A percentile compares a stretch with the other conserved stretches of the same genome.
These are phyloP conservation scores for Graptemys geographica DNA, from an alignment of 2,797 vertebrate species.

Conservation along the genomic window DNA sequence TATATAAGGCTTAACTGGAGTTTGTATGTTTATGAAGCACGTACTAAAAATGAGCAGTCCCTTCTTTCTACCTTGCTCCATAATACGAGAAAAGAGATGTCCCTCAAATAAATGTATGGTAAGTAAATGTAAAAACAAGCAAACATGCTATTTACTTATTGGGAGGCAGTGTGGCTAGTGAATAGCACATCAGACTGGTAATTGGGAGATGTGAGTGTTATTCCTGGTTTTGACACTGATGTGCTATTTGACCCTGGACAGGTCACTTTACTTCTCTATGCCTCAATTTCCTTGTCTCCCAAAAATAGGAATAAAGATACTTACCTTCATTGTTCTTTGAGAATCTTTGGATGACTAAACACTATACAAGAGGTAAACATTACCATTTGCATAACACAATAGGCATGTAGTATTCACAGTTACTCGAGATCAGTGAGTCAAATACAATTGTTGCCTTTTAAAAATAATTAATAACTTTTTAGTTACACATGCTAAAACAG, in stretches of 20 bases:
- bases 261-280: background rate
- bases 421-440: background rate
- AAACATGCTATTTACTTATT: background rate
- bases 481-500: background rate
- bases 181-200: background rate
- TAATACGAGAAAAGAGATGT: background rate
- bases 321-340: background rate
- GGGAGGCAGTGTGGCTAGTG: fast-evolving
- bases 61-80: background rate
- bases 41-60: background rate
- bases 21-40: background rate
- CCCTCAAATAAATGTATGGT: background rate
- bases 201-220: background rate
- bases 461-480: background rate
- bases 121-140: background rate
- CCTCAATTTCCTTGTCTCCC: background rate
- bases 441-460: background rate
- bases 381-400: background rate
- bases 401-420: background rate
- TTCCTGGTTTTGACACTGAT: background rate
- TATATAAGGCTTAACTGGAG: background rate
- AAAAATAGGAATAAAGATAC: background rate
- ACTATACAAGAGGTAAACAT: background rate
- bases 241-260: fast-evolving
- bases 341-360: background rate